Conservation (phyloP, 2,797 vertebrate species). For the Stomatorhinus walkeri region DNA sequence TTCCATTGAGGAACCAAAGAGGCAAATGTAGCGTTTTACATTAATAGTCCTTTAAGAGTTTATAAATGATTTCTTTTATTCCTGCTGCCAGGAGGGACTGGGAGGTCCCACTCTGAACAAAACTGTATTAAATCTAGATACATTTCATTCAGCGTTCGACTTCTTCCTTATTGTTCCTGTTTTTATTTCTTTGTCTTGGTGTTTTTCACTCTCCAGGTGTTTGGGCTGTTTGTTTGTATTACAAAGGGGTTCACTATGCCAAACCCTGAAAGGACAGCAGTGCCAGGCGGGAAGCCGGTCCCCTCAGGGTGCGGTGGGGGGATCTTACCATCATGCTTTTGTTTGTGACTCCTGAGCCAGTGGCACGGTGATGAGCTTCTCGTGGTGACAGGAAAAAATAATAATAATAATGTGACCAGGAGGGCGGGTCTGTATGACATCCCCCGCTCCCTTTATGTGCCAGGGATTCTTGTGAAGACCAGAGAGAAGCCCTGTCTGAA, state of each 20-base stretch:
- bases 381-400: constrained; percentile 15
- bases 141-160: constrained; percentile 20
- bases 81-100: constrained; percentile 14
- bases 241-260: constrained; percentile 22
- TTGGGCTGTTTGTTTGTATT: constrained; percentile 35
- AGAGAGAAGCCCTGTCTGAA: constrained; percentile 48
- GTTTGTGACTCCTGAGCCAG: not conserved
- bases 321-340: constrained; percentile 29
- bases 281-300: constrained; percentile 36
- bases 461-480: constrained; percentile 56
- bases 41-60: constrained; percentile 35
- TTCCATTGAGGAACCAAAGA: constrained; percentile 29
- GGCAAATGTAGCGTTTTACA: constrained; percentile 28
- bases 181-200: constrained; percentile 26
- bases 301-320: constrained; percentile 42
- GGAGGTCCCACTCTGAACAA: constrained; percentile 29
- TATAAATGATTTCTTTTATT: constrained; percentile 37
- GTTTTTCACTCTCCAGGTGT: constrained; percentile 33
- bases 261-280: constrained; percentile 23
- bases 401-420: constrained; percentile 43
- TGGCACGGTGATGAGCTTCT: not conserved
- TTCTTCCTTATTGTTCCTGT: constrained; percentile 20
- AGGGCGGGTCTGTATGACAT: constrained; percentile 46
- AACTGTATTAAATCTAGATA: constrained; percentile 26
- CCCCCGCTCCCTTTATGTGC: constrained; percentile 48